Percentiles rank a stretch among this genome's conserved stretches.
These are phyloP conservation scores for Pangasius macronema DNA, from an alignment of 2,797 vertebrate species.

Conservation along the genomic window DNA sequence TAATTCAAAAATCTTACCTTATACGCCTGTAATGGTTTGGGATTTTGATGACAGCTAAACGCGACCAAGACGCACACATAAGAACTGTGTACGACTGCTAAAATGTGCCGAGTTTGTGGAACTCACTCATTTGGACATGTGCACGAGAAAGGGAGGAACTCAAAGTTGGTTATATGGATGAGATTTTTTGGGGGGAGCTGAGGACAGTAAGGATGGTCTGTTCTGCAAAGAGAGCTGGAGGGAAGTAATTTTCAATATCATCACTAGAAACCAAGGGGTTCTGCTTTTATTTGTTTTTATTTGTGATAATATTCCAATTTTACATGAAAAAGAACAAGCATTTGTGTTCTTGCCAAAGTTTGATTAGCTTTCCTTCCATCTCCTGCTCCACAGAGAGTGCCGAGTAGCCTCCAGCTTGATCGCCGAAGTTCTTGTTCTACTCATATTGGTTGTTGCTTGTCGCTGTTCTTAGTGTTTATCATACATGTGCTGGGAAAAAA, in stretches of 20 bases:
- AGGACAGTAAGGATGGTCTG: neutral
- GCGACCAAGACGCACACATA: neutral
- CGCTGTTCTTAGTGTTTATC: neutral
- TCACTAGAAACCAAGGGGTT: neutral
- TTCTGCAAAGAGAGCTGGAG: neutral
- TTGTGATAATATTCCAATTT: constrained; percentile 3
- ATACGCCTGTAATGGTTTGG: neutral
- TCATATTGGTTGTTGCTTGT: neutral
- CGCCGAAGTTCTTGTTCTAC: constrained; percentile 6
- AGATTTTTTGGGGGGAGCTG: neutral
- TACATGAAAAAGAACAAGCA: neutral
- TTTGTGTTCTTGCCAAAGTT: neutral
- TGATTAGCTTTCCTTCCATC: neutral
- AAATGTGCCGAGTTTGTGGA: neutral
- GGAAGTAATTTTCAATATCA: neutral
- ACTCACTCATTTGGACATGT: neutral
- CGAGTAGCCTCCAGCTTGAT: neutral
- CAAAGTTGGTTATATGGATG: neutral
- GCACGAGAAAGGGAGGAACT: neutral
- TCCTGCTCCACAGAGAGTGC: neutral
- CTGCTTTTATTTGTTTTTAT: constrained; percentile 15
- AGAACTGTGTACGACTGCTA: neutral
- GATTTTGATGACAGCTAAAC: too few species aligned
- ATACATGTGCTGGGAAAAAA: neutral
- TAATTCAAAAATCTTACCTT: neutral